These are phyloP conservation scores for Apomyelois bistriatella DNA, from an alignment of 2,888 invertebrate genomes.

Conservation along the genomic window DNA sequence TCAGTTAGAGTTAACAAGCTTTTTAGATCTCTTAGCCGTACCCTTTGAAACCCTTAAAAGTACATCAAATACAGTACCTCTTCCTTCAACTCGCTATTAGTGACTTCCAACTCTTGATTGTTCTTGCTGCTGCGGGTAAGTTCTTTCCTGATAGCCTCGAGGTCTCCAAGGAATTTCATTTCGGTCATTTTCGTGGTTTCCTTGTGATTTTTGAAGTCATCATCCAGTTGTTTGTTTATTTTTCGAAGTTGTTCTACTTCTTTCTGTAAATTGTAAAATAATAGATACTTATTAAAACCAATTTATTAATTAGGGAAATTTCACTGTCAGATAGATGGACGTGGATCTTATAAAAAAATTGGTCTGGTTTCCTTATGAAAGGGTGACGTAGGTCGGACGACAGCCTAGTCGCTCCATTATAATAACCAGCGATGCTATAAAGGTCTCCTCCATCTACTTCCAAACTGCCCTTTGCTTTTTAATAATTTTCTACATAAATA, in stretches of 20 bases:
- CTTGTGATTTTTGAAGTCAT: conserved; percentile 68
- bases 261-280: conserved; percentile 37
- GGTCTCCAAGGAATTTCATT: conserved; percentile 60
- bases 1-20: no score
- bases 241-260: conserved; percentile 61
- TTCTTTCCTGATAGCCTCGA: conserved; percentile 73
- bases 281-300: conserved; percentile 2
- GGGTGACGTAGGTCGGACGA: no score
- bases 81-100: conserved; percentile 84
- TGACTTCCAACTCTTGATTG: conserved; percentile 83
- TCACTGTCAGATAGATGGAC: no score
- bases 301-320: no score
- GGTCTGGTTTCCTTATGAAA: no score
- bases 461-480: no score
- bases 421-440: no score
- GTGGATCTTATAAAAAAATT: no score
- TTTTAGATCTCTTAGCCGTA: no score
- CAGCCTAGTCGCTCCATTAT: no score
- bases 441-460: no score
- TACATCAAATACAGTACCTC: conserved; percentile 68
- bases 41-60: background rate
- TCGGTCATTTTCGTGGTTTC: conserved; percentile 71
- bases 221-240: conserved; percentile 62
- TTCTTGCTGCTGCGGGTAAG: conserved; percentile 76
- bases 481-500: background rate